Conservation (phyloP, 2,113 vertebrate species). For the Myrmecophaga tridactyla region DNA sequence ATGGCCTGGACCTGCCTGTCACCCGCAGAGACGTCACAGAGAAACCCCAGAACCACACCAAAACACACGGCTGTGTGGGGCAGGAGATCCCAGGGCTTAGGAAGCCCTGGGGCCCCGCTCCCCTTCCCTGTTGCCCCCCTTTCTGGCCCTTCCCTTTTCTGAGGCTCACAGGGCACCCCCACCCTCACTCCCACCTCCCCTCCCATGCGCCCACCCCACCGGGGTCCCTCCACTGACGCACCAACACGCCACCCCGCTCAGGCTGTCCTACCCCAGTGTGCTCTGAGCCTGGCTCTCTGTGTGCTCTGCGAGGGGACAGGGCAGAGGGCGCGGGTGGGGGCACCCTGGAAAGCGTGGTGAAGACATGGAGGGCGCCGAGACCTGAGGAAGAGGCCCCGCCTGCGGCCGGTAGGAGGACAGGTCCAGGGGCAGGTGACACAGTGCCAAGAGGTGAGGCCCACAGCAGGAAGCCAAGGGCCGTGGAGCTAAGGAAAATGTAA, state of each 20-base stretch:
- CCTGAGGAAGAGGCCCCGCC: rapidly evolving
- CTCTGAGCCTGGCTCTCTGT: background rate
- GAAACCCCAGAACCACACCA: rapidly evolving
- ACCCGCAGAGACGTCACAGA: constrained; percentile 68
- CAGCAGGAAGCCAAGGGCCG: rapidly evolving
- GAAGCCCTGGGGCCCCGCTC: rapidly evolving
- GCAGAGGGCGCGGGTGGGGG: background rate
- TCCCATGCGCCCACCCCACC: background rate
- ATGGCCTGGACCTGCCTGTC: background rate
- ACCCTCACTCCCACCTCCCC: rapidly evolving
- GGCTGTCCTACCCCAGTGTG: background rate
- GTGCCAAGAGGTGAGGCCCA: rapidly evolving
- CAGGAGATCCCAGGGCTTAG: rapidly evolving
- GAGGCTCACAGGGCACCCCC: background rate
- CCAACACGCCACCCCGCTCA: background rate
- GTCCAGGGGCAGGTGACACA: rapidly evolving
- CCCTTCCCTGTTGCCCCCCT: background rate
- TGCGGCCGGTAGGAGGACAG: too few relatives aligned
- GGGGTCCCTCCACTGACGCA: rapidly evolving
- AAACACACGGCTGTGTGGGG: background rate
- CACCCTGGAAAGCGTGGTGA: rapidly evolving
- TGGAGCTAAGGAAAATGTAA: too few relatives aligned
- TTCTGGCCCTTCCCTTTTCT: background rate
- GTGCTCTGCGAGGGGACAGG: rapidly evolving
- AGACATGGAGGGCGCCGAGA: background rate